Percentiles rank a stretch among this genome's conserved stretches.
Evolutionary conservation across 2,888 invertebrate species (phyloP).

Genomic region (Resseliella maxima): DNA sequence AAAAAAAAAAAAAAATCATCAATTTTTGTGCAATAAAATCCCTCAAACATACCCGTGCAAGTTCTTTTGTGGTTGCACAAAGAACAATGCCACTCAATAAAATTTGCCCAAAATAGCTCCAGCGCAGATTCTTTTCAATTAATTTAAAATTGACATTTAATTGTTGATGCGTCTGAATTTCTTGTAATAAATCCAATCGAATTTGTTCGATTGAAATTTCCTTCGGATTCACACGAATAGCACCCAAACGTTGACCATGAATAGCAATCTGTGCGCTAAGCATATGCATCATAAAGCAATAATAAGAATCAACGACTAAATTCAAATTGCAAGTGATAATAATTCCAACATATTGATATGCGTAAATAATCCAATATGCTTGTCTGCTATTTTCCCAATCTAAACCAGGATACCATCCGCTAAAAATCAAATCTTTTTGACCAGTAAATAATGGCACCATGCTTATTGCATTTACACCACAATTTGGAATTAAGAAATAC

Average conservation of each 20-base stretch:
- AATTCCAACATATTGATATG: conserved; percentile 10
- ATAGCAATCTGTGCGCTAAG: neutral
- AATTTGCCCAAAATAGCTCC: neutral
- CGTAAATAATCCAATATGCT: neutral
- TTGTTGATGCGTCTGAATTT: neutral
- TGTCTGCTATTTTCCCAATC: neutral
- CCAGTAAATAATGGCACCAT: neutral
- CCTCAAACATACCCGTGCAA: neutral
- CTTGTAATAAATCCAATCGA: neutral
- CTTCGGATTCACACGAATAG: neutral
- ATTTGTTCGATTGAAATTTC: neutral
- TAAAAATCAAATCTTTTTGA: neutral
- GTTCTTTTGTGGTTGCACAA: neutral
- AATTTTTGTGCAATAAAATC: no score
- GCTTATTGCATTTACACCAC: neutral
- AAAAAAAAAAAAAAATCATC: no score
- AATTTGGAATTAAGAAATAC: neutral
- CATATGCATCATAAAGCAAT: neutral
- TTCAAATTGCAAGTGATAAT: neutral
- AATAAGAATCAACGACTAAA: neutral
- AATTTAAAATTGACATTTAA: neutral
- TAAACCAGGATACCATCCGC: conserved; percentile 6
- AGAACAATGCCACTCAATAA: neutral
- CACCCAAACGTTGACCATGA: neutral
- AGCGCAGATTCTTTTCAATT: neutral